Evolutionary conservation across 2,113 vertebrate species (phyloP), one percentile per base, ranked within the genome.

Genomic region (Ailurus styani): DNA sequence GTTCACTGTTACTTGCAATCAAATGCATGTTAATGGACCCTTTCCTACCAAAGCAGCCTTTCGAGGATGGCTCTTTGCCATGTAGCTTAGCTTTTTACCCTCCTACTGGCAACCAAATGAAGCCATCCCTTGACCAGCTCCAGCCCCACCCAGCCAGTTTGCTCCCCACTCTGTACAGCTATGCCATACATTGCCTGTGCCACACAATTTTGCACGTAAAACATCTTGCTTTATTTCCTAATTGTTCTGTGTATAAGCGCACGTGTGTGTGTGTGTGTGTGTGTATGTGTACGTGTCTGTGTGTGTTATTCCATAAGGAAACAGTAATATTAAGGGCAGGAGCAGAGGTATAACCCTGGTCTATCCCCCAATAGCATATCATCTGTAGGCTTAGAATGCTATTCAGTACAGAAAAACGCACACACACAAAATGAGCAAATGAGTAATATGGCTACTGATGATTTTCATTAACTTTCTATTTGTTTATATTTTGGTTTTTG

Each of bases 391-490:
- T 78, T 52, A 70, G 3, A 50, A 60, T 66, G 60, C 84, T 23
- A 78, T 84, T 50, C 45, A 52, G 18, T 54, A 82, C 50, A 55
- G 93, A 40, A 50, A 89, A 17, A 20, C 64, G 20, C 64, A n/a
- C 64, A n/a, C 64, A 68, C 34, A 25, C 34, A 45, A 77, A 47
- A 34, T 82, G 5, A 55, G n/a, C 73, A 25, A 83, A 57, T 68
- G 78, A 68, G 52, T n/a, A 68, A 50, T 77, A 27, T 27, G 29
- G 5, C 54, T 57, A 60, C 7, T 90, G 21, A 42, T 60, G 40
- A 25, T 90, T 78, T 70, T 96, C 42, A 93, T 20, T n/a, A 27
- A 34, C 57, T 72, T 87, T n/a, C 27, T 87, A n/a, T 91, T 70
- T 45, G 5, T 23, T 87, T 29, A n/a, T n/a, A 55, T 68, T 79